Conservation (phyloP, 2,113 vertebrate species). For the Pluvianellus socialis region DNA sequence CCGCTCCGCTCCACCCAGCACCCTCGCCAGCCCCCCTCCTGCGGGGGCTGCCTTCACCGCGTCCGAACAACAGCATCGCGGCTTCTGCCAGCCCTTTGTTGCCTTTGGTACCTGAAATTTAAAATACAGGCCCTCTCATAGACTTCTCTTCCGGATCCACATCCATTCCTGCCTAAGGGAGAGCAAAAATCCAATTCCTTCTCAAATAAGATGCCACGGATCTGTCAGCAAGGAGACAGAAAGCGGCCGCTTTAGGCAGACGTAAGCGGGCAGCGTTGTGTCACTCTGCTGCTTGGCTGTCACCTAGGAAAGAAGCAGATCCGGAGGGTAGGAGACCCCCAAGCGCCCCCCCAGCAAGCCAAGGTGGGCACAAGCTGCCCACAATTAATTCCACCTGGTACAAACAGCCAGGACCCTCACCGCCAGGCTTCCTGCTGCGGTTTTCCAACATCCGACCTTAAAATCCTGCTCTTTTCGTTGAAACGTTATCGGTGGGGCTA, state of each 20-base stretch:
- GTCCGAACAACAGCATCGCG: fast-evolving
- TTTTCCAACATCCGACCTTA: neutral
- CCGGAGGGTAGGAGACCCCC: neutral
- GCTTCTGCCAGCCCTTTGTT: neutral
- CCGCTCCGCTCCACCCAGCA: neutral
- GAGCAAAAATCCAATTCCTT: neutral
- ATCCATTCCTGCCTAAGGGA: neutral
- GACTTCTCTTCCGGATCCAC: neutral
- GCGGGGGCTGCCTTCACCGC: neutral
- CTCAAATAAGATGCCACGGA: neutral
- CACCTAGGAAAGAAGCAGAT: too few species aligned
- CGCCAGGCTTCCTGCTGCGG: fast-evolving
- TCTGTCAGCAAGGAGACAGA: neutral
- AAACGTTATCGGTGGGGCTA: neutral
- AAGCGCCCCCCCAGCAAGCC: neutral
- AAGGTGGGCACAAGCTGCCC: neutral
- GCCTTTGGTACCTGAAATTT: neutral
- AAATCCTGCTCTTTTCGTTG: neutral
- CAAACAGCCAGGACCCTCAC: fast-evolving
- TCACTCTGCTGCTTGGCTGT: neutral
- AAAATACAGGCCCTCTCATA: neutral
- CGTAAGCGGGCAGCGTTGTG: too few species aligned
- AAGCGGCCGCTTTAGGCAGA: neutral
- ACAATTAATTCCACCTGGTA: too few species aligned
- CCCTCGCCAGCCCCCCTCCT: neutral